Evolutionary conservation across 2,888 invertebrate genomes (phyloP), one percentile per base, ranked within the genome.

Genomic region (Mesorhabditis belari): DNA sequence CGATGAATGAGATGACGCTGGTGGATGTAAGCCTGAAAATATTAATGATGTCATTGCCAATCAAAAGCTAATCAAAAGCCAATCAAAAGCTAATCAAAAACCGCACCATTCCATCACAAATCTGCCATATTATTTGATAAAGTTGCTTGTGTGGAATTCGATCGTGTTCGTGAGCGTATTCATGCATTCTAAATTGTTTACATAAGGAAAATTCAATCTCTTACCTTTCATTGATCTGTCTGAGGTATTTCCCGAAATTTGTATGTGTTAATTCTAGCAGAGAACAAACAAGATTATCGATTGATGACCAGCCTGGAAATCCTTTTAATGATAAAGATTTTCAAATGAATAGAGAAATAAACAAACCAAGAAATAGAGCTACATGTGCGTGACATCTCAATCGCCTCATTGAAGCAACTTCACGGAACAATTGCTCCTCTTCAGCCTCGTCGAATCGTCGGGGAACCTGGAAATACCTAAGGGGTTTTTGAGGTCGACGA

Each of bases 241-340:
- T 60, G 21, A 73, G 58, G 58, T 74, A 74, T 60, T 71, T 74
- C 35, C 69, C 63, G 12, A 74, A 57, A 59, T 70, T 74, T 63
- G 68, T 73, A 61, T 74, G 74, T 17, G 74, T 74, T 55, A 74
- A 58, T 27, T 74, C 74, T 25, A 73, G 61, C 5, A 74, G 55
- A 55, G 67, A 68, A 51, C 74, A 74, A 28, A 73, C 67, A 23
- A 73, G 60, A 54, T 66, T 66, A 51, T 73, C 65, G 44, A 70
- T 71, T 58, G 66, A 69, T 6, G 73, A 69, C 74, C 74, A 74
- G 49, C 74, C 74, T 57, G 27, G 3, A 60, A 4, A 24, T 35
- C n/a, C 26, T 55, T 2, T 9, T 19, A 52, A 52, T n/a, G 23
- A 19, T 21, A 52, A 1, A 12, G 23, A n/a, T 51, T 49, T 5